Evolutionary conservation across 2,888 invertebrate species (phyloP), one percentile per base, ranked within the genome.

Genomic region (Apotomis capreana): DNA sequence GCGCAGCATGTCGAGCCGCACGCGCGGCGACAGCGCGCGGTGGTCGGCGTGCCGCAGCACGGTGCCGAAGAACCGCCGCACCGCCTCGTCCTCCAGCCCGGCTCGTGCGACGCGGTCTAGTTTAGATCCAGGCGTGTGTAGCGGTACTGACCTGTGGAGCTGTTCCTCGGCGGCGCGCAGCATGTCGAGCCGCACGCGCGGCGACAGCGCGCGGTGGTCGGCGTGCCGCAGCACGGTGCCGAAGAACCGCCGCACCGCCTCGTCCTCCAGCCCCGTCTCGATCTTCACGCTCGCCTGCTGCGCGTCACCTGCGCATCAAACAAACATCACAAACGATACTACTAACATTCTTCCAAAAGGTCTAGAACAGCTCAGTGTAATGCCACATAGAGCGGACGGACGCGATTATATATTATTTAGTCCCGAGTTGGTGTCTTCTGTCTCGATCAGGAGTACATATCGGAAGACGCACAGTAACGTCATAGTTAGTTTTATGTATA

Each of bases 11-110:
- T 94, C 94, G 13, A 94, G 93, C 26, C 95, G 87, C 37, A 95
- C 94, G 68, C 90, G 86, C 76, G 94, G 91, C 58, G 95, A 95
- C 4, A 95, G 94, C 77, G 95, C 94, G 0, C 94, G 94, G 79
- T 95, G 95, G 84, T 96, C 96, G 63, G 97, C 95, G 81, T 96
- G 96, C 55, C 94, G 94, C 65, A 97, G 93, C 79, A 97, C 95
- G 55, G 95, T 95, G 81, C 96, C 95, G 75, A 97, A 94, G 89
- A 97, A 97, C 9, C 95, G 92, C 36, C 96, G 95, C 80, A 96
- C 95, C 3, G 2, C 26, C 26, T 2, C 26, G 26, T 26, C 26
- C 26, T 15, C 26, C 26, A 1, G 26, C 2, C 26, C 26, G 26
- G 26, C 26, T 26, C 26, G 26, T 26, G 26, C 26, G 26, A 1